Evolutionary conservation across 2,797 vertebrate genomes (phyloP).

Genomic region (Discoglossus pictus): DNA sequence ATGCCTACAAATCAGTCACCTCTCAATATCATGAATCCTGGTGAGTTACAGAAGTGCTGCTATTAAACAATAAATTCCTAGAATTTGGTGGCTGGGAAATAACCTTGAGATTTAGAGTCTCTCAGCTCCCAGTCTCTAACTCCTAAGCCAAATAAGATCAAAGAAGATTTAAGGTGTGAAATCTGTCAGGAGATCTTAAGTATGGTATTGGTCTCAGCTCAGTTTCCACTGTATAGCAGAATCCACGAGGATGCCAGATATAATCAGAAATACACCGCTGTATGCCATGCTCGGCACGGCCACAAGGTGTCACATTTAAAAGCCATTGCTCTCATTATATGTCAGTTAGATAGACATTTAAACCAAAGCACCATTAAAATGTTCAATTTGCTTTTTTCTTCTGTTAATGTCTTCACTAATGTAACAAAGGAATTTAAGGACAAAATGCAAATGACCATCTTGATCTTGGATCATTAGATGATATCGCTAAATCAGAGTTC

Average conservation of each 20-base stretch:
- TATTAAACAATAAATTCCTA: conserved; percentile 30
- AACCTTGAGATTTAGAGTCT: conserved; percentile 42
- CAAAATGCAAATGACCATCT: conserved; percentile 2
- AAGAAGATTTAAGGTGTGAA: conserved; percentile 38
- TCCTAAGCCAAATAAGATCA: conserved; percentile 39
- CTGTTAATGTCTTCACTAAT: conserved; percentile 16
- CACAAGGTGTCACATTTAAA: conserved; percentile 56
- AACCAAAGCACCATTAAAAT: neutral
- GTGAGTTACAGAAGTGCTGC: conserved; percentile 22
- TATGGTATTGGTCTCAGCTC: conserved; percentile 31
- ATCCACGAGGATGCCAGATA: conserved; percentile 28
- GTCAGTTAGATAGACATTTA: neutral
- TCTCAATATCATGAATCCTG: conserved; percentile 42
- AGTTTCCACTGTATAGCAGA: conserved; percentile 18
- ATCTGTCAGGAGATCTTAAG: conserved; percentile 27
- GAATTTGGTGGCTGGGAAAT: conserved; percentile 23
- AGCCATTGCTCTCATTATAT: conserved; percentile 7
- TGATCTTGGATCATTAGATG: conserved; percentile 16
- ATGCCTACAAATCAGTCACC: conserved; percentile 28
- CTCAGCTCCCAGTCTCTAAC: conserved; percentile 14
- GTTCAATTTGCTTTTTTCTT: neutral
- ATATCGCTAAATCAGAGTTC: neutral
- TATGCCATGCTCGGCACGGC: neutral
- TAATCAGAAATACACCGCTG: conserved; percentile 18
- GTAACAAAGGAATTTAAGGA: neutral